Evolutionary conservation across 23 tunicate genomes (phyloP).

Genomic region (Oikopleura dioica): DNA sequence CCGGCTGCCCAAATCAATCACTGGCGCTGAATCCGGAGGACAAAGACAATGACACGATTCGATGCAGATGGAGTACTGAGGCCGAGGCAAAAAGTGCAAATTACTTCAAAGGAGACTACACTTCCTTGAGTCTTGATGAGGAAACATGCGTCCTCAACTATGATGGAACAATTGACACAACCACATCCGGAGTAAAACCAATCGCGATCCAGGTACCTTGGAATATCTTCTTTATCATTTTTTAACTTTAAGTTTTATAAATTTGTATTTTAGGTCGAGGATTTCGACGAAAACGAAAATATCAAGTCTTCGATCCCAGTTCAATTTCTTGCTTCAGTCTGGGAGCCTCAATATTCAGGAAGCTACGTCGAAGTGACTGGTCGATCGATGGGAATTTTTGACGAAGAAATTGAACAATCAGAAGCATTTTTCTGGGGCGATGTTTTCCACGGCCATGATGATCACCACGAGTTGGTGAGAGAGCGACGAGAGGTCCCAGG

Average conservation of each 20-base stretch:
- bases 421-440: constrained; percentile 9
- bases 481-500: background rate
- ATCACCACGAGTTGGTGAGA: background rate
- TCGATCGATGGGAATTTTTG: too few relatives aligned
- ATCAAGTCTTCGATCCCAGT: background rate
- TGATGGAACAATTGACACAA: background rate
- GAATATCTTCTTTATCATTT: too few relatives aligned
- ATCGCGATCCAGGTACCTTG: constrained; percentile 11
- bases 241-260: too few relatives aligned
- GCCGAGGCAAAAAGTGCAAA: background rate
- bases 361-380: background rate
- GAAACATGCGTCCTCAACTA: background rate
- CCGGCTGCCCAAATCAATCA: background rate
- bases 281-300: background rate
- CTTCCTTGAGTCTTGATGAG: background rate
- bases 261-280: too few relatives aligned
- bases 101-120: background rate
- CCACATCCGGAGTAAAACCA: background rate
- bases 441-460: background rate
- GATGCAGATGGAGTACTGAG: background rate
- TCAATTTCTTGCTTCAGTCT: constrained; percentile 2
- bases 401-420: background rate
- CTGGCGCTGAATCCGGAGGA: background rate
- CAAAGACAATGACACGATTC: background rate
- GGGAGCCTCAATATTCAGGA: background rate